These are phyloP conservation scores for Chionis minor DNA, from an alignment of 2,113 vertebrate species.

Conservation along the genomic window DNA sequence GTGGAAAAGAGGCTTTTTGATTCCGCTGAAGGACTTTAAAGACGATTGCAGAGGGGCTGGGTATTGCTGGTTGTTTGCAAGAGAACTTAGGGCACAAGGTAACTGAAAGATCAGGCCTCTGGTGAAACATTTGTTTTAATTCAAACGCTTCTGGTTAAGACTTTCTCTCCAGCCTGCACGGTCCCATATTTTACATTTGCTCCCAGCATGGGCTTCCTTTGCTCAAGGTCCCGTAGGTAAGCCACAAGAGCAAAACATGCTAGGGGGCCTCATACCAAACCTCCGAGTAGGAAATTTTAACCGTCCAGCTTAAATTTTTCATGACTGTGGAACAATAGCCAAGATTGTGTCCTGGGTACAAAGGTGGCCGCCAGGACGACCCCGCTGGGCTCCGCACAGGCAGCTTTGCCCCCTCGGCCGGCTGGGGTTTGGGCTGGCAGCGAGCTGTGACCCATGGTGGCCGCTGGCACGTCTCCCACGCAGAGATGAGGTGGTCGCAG, in stretches of 20 bases:
- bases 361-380: fast-evolving
- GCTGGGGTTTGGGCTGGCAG: background rate
- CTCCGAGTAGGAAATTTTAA: background rate
- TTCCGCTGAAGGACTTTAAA: background rate
- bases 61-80: background rate
- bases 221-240: background rate
- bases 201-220: slow-evolving; percentile 51
- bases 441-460: fast-evolving
- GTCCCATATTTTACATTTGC: slow-evolving; percentile 10
- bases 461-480: background rate
- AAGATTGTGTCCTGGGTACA: background rate
- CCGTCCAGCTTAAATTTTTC: background rate
- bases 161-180: background rate
- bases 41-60: background rate
- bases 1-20: background rate
- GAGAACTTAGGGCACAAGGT: background rate
- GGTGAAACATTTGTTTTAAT: background rate
- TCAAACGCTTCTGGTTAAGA: background rate
- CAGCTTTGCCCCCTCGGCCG: background rate
- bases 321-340: background rate
- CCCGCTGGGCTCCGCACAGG: background rate
- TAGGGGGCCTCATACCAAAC: background rate
- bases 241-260: background rate
- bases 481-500: fast-evolving
- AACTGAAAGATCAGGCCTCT: background rate